Base-by-base conservation (phyloP, 2,113 vertebrate genomes). In the Heteronetta atricapilla region DNA sequence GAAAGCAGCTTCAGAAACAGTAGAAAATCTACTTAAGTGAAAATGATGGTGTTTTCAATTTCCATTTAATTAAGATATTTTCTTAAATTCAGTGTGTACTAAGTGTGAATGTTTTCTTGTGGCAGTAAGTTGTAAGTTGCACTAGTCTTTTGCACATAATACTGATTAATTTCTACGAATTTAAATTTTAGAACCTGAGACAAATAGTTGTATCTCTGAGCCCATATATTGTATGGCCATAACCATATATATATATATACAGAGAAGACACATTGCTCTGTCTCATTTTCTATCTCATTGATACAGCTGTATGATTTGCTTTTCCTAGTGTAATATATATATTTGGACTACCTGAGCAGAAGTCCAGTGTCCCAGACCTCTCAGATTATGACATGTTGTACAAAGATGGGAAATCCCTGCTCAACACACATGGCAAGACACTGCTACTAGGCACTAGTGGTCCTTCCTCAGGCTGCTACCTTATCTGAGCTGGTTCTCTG, bases 401-500 rank as follows among this genome's bases (percentile, higher is more conserved):
- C 7, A 31, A 64, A 22, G 10, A 53, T 50, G 21, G 62, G 78
- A 76, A 82, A 90, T 34, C 60, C n/a, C 34, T 42, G 20, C 29
- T 48, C 34, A 79, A 75, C 4, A 34, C 5, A 16, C 0, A 0
- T 16, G 34, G 38, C 8, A 89, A 75, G 63, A 60, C 15, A 60
- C 33, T 33, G 25, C 23, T 73, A 38, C 56, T 21, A 75, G 34
- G 34, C 86, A 86, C 89, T 78, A 88, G 31, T 44, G 63, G 60
- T 90, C 31, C 73, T 90, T 91, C 23, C 21, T 82, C 55, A 44
- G 53, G n/a, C 23, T 96, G 23, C 58, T 33, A 36, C 44, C n/a
- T 94, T 93, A 91, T 94, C 84, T 73, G 22, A 74, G 26, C 31
- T 78, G 9, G 1, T 89, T 79, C 38, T 85, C 31, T 90, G 60